Conservation (phyloP, 2,888 invertebrate genomes). For the Lithophane ornitopus region DNA sequence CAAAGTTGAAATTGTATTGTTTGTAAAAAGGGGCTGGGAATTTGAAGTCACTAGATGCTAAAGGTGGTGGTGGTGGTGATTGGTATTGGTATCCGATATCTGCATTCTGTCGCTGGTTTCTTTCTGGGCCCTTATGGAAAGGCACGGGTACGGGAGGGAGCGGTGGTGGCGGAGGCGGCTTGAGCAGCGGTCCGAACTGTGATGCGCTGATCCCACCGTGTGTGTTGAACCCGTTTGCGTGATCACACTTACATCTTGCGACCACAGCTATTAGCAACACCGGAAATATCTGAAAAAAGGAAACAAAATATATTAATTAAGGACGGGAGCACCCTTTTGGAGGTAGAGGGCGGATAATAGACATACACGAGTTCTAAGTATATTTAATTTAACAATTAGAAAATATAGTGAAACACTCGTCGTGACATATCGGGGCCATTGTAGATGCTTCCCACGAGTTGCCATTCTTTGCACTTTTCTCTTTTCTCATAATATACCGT, state of each 20-base stretch:
- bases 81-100: conserved; percentile 82
- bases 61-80: conserved; percentile 76
- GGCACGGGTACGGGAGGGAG: conserved; percentile 82
- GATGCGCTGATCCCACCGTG: conserved; percentile 76
- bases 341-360: not conserved
- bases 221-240: conserved; percentile 73
- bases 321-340: not conserved
- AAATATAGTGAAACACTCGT: conserved; percentile 86
- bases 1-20: conserved; percentile 87
- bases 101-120: conserved; percentile 80
- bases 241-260: conserved; percentile 78
- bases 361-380: conserved; percentile 11
- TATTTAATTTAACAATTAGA: conserved; percentile 81
- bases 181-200: conserved; percentile 82
- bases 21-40: conserved; percentile 87
- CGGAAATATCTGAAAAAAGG: conserved; percentile 81
- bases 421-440: conserved; percentile 84
- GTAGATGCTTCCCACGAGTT: conserved; percentile 84
- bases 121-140: conserved; percentile 80
- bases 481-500: conserved; percentile 86
- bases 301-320: conserved; percentile 10
- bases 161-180: conserved; percentile 86
- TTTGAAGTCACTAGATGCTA: conserved; percentile 80
- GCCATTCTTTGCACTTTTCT: conserved; percentile 89
- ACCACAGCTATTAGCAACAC: conserved; percentile 78